Conservation (phyloP, 1,140 invertebrate genomes). For the Pogonognathellus flavescens region DNA sequence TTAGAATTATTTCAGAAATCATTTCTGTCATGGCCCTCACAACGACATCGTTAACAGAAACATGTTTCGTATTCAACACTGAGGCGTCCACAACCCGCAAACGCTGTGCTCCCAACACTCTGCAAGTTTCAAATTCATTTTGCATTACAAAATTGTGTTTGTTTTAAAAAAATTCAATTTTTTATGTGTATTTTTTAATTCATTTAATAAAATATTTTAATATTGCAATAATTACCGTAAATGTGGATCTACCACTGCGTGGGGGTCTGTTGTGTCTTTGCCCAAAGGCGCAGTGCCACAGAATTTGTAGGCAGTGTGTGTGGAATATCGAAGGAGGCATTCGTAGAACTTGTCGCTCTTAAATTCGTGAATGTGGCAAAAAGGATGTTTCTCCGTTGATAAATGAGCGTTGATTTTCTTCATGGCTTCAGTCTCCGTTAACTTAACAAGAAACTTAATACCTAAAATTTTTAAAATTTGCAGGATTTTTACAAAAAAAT, state of each 20-base stretch:
- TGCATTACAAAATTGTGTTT: too few species aligned
- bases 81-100: too few species aligned
- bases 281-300: not conserved
- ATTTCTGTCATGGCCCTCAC: too few species aligned
- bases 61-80: too few species aligned
- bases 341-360: constrained; percentile 8
- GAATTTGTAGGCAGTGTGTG: constrained; percentile 1
- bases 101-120: too few species aligned
- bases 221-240: not conserved
- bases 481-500: not conserved
- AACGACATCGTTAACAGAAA: too few species aligned
- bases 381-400: not conserved
- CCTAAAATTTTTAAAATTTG: not conserved
- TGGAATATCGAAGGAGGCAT: not conserved
- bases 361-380: not conserved
- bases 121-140: too few species aligned
- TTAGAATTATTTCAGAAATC: too few species aligned
- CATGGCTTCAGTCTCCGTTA: not conserved
- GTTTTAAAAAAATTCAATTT: too few species aligned
- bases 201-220: too few species aligned
- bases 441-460: not conserved
- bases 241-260: not conserved
- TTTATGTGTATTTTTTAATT: too few species aligned
- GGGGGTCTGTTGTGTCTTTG: not conserved
- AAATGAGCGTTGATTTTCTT: constrained; percentile 4